Evolutionary conservation across 2,888 invertebrate genomes (phyloP).

Genomic region (Ferrisia virgata): DNA sequence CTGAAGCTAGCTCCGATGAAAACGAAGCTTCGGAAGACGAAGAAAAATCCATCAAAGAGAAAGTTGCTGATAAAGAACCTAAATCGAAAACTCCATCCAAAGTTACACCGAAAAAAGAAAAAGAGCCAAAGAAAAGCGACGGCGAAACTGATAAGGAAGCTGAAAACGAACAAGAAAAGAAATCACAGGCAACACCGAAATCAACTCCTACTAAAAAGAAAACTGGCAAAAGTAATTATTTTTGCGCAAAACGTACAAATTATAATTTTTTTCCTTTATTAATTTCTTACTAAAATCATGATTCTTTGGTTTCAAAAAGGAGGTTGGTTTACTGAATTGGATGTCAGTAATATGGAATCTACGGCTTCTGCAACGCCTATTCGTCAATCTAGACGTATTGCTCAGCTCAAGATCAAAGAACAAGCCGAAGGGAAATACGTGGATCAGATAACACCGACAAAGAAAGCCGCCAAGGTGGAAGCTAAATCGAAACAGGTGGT

Average conservation of each 20-base stretch:
- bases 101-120: constrained; percentile 48
- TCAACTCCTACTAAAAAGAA: constrained; percentile 43
- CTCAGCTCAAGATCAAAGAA: constrained; percentile 81
- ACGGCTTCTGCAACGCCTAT: constrained; percentile 56
- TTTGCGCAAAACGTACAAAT: neutral
- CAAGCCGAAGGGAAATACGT: constrained; percentile 67
- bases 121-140: constrained; percentile 22
- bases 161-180: constrained; percentile 37
- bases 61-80: neutral
- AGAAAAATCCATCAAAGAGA: neutral
- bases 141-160: constrained; percentile 31
- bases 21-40: neutral
- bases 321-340: constrained; percentile 46
- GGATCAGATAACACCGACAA: constrained; percentile 24
- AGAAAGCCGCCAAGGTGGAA: constrained; percentile 9
- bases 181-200: constrained; percentile 36
- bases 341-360: constrained; percentile 47
- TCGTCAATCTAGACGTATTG: constrained; percentile 78
- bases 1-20: neutral
- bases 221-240: neutral
- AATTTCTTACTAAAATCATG: neutral
- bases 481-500: constrained; percentile 14
- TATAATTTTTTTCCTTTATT: neutral
- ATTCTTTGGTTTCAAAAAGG: constrained; percentile 21
- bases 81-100: neutral